A percentile compares a stretch with the other conserved stretches of the same genome.
Conservation (phyloP, 2,797 vertebrate genomes). For the Phalanger gymnotis region DNA sequence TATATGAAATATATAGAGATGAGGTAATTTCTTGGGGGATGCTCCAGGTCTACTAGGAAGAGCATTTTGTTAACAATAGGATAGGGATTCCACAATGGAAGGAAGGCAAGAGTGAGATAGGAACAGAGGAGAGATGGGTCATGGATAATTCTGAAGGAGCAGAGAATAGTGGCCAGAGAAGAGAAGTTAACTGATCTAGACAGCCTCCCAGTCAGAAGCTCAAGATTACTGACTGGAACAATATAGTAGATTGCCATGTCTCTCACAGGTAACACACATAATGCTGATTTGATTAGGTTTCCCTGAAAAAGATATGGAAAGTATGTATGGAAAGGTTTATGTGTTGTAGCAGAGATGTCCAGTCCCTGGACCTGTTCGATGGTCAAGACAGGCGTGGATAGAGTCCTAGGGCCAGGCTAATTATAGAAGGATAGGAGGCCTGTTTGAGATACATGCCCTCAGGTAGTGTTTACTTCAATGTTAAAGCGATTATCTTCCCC, state of each 20-base stretch:
- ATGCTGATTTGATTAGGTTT: not conserved
- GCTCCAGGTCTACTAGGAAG: not conserved
- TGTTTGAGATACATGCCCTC: not conserved
- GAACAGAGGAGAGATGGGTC: not conserved
- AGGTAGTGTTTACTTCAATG: not conserved
- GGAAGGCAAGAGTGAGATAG: not conserved
- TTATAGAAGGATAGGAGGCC: not conserved
- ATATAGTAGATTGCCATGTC: not conserved
- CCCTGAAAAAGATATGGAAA: not conserved
- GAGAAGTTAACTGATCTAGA: not conserved
- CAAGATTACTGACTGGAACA: not conserved
- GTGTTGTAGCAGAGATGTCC: not conserved
- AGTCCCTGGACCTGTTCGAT: not conserved
- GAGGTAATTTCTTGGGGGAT: not conserved
- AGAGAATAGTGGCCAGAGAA: not conserved
- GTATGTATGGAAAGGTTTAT: not conserved
- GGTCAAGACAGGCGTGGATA: not conserved
- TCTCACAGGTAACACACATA: not conserved
- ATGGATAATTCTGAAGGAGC: not conserved
- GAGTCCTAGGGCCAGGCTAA: not conserved
- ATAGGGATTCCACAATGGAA: not conserved
- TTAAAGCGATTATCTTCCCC: not conserved
- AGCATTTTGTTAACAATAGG: not conserved
- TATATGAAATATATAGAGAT: not conserved
- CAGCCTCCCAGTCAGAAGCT: not conserved